A percentile compares a stretch with the other conserved stretches of the same genome.
Conservation (phyloP, 2,888 invertebrate species). For the Pristionchus entomophagus region DNA sequence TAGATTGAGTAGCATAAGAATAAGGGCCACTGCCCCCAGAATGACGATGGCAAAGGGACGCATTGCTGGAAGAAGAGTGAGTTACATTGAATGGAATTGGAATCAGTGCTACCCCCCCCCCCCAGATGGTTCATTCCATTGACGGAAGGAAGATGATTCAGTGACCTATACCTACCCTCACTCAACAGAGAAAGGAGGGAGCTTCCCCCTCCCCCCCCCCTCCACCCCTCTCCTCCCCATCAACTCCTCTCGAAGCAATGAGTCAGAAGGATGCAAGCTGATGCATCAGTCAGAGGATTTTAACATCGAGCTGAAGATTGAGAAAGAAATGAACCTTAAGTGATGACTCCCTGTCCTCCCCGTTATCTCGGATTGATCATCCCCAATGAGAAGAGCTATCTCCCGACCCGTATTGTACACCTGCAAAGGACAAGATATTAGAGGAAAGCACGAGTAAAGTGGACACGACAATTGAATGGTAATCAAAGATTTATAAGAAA, state of each 20-base stretch:
- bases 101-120: background rate
- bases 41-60: background rate
- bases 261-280: background rate
- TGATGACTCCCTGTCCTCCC: background rate
- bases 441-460: background rate
- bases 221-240: no score
- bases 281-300: background rate
- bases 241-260: background rate
- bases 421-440: background rate
- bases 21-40: constrained; percentile 16
- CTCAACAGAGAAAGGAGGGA: background rate
- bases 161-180: background rate
- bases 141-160: no score
- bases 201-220: background rate
- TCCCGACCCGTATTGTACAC: background rate
- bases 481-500: background rate
- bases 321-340: background rate
- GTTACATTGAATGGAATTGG: background rate
- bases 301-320: background rate
- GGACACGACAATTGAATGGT: background rate
- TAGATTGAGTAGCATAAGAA: constrained; percentile 45
- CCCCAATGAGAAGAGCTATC: background rate
- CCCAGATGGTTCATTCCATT: background rate
- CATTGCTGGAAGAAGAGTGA: background rate
- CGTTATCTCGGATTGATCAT: background rate